Conservation (phyloP, 2,797 vertebrate species). For the Phaenicophaeus curvirostris region DNA sequence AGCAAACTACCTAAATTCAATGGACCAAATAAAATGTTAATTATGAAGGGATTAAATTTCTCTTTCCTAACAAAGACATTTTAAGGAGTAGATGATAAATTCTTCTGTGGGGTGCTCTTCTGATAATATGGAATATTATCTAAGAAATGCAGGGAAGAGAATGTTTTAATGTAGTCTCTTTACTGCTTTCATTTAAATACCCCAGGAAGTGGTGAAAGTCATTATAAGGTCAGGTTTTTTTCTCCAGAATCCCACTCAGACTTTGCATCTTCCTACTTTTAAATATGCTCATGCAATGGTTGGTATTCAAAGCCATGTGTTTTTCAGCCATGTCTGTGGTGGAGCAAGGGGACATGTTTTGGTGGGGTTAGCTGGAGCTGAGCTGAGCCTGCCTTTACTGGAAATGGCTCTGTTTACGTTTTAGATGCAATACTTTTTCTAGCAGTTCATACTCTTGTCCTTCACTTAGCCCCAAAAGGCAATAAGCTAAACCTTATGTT, state of each 20-base stretch:
- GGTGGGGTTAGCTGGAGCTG: not conserved
- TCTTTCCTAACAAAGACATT: not conserved
- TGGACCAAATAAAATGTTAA: not conserved
- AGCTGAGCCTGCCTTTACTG: not conserved
- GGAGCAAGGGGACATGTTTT: not conserved
- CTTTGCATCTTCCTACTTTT: not conserved
- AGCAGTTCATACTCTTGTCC: not conserved
- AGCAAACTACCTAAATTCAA: not conserved
- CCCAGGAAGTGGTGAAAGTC: not conserved
- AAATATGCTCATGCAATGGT: rapidly evolving
- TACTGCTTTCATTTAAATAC: not conserved
- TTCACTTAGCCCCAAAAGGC: not conserved
- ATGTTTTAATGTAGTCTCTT: not conserved
- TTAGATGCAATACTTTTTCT: not conserved
- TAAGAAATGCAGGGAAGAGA: not conserved
- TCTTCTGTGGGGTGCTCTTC: not conserved
- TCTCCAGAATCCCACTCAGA: not conserved
- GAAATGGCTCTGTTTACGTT: not conserved
- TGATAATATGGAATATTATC: not conserved
- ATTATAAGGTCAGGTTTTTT: not conserved
- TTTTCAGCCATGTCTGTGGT: not conserved
- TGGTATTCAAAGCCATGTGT: not conserved
- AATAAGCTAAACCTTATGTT: not conserved
- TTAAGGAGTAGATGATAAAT: not conserved
- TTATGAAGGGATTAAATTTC: not conserved